Evolutionary conservation across 2,888 invertebrate species (phyloP).

Genomic region (Dasypolia templi): DNA sequence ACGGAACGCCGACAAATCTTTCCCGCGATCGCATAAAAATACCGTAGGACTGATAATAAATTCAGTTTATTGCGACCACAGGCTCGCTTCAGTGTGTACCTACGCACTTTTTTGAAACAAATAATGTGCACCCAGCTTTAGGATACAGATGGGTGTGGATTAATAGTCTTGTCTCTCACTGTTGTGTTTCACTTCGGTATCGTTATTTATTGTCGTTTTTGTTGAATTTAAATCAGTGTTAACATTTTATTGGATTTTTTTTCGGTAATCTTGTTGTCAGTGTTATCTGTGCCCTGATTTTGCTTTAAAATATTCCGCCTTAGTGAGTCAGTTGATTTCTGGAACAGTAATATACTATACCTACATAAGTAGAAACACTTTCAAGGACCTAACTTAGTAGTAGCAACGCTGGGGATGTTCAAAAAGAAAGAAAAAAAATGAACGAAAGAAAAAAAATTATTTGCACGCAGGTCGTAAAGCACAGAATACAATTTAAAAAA

Average conservation of each 20-base stretch:
- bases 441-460: too few relatives aligned
- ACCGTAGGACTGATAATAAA: slow-evolving; percentile 78
- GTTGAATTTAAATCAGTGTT: slow-evolving; percentile 54
- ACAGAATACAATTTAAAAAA: too few relatives aligned
- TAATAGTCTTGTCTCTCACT: slow-evolving; percentile 65
- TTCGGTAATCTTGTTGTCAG: slow-evolving; percentile 10
- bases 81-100: slow-evolving; percentile 59
- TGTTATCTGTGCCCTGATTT: background rate
- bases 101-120: slow-evolving; percentile 61
- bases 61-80: slow-evolving; percentile 79
- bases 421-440: too few relatives aligned
- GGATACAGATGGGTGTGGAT: slow-evolving; percentile 65
- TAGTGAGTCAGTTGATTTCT: background rate
- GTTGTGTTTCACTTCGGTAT: slow-evolving; percentile 46
- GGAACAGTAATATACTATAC: background rate
- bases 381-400: too few relatives aligned
- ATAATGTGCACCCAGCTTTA: slow-evolving; percentile 67
- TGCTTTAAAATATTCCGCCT: background rate
- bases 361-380: too few relatives aligned
- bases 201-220: slow-evolving; percentile 58
- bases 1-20: slow-evolving; percentile 81
- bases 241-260: slow-evolving; percentile 39
- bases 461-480: too few relatives aligned
- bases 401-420: too few relatives aligned
- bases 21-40: slow-evolving; percentile 76